Evolutionary conservation across 2,113 vertebrate species (phyloP), one percentile per base, ranked within the genome.

Genomic region (Mesocricetus auratus): DNA sequence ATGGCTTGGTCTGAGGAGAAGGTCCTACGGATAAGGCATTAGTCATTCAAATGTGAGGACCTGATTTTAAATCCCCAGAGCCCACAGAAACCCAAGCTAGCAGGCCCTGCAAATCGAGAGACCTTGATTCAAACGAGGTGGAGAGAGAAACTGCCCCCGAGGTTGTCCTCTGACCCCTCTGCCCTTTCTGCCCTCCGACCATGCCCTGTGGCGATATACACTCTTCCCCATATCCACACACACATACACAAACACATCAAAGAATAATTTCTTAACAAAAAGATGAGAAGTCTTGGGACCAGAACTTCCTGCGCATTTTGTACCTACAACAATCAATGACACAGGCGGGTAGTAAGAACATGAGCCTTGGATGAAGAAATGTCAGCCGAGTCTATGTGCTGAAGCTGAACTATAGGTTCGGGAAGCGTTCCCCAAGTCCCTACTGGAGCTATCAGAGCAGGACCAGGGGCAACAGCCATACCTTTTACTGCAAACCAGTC

Each of bases 401-500:
- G 0, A 66, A 53, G 17, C 17, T 29, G 5, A 95, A n/a, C 17
- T 42, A 10, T 5, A 33, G 45, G 50, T 66, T 60, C 39, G 33
- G 5, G 22, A 74, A 50, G 58, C 29, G 83, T 3, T 64, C 3
- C 29, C 60, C n/a, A n/a, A 9, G 5, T 4, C 42, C 9, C 62
- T 95, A 36, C 29, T 29, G 9, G 15, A 16, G 33, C 10, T 79
- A 7, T 58, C 3, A 69, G 33, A 56, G 11, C 56, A 73, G 13
- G 4, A 74, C 5, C 15, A 89, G 16, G 53, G 22, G 53, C 16
- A 56, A 33, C 0, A 87, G 21, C 15, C 60, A 64, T 33, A 33
- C 19, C 17, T 90, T 96, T 53, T 17, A 24, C 74, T 93, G 60
- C 50, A 39, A 90, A 68, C 15, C 71, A 62, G 94, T 89, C 82